Conservation (phyloP, 1,140 invertebrate genomes). For the Panagrolaimus sp. region DNA sequence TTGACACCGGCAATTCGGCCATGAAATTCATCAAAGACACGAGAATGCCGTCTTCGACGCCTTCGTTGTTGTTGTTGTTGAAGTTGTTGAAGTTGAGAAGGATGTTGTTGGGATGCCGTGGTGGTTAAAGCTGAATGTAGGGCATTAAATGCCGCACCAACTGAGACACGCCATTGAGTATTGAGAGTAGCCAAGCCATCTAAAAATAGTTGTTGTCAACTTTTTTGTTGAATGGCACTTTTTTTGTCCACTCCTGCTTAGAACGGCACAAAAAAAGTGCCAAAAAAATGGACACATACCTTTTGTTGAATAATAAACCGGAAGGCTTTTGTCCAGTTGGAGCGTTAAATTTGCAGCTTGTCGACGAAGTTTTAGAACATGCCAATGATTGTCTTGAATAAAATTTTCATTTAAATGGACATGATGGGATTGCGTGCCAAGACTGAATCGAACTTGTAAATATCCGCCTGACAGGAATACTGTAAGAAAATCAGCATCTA, state of each 20-base stretch:
- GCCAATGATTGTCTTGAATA: conserved; percentile 41
- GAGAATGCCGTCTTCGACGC: conserved; percentile 18
- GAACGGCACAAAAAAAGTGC: not conserved
- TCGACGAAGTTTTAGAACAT: conserved; percentile 41
- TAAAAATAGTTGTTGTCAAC: conserved; percentile 27
- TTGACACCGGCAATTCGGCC: conserved; percentile 50
- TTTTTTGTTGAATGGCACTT: conserved; percentile 9
- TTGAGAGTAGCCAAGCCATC: conserved; percentile 51
- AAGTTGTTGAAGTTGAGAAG: not conserved
- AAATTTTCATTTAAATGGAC: conserved; percentile 38
- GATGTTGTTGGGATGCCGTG: not conserved
- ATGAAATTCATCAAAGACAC: conserved; percentile 48
- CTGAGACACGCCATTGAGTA: conserved; percentile 40
- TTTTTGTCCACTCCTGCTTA: too few species aligned
- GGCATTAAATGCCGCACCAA: conserved; percentile 50
- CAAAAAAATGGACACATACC: too few species aligned
- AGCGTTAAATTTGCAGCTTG: conserved; percentile 45
- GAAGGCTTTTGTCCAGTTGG: conserved; percentile 39
- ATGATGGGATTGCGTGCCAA: conserved; percentile 46
- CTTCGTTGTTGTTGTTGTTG: not conserved
- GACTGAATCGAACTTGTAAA: conserved; percentile 50
- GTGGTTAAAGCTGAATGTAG: conserved; percentile 21
- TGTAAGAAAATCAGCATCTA: conserved; percentile 53
- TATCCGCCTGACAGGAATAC: conserved; percentile 46
- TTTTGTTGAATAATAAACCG: conserved; percentile 39